phyloP scores from a whole-genome alignment of 2,113 vertebrate species.

The Hemibagrus wyckioides region DNA sequence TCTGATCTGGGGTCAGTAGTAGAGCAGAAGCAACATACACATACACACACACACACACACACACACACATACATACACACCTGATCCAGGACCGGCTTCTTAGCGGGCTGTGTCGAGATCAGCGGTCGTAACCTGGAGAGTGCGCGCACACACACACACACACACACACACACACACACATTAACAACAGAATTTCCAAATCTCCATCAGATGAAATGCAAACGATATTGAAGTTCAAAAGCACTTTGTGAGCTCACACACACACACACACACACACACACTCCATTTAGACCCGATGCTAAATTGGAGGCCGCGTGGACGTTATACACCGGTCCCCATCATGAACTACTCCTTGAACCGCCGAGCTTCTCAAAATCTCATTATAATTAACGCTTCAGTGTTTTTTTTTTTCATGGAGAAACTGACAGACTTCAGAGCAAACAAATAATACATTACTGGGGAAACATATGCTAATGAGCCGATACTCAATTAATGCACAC shows the following conservation, averaged over 20 bases:
- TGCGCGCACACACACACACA: slow-evolving; percentile 24
- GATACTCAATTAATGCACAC: background rate
- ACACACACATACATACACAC: slow-evolving; percentile 74
- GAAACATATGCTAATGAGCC: slow-evolving; percentile 20
- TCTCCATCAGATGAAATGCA: background rate
- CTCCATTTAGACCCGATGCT: background rate
- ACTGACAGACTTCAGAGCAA: slow-evolving; percentile 3
- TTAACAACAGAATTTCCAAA: background rate
- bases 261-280: too few relatives aligned
- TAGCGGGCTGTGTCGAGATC: slow-evolving; percentile 76
- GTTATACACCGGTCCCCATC: too few relatives aligned
- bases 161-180: background rate
- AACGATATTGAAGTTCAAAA: background rate
- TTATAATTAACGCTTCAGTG: background rate
- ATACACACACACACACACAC: too few relatives aligned
- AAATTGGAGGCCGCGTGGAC: background rate
- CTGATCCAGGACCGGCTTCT: slow-evolving; percentile 82
- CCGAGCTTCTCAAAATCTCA: background rate
- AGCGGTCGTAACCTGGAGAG: slow-evolving; percentile 82
- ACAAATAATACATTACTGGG: background rate
- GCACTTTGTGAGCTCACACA: too few relatives aligned
- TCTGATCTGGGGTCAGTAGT: background rate
- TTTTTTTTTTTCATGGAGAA: background rate
- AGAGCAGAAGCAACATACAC: background rate
- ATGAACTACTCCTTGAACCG: too few relatives aligned